phyloP scores from a whole-genome alignment of 2,113 vertebrate species.

The Melanocharis versteri region DNA sequence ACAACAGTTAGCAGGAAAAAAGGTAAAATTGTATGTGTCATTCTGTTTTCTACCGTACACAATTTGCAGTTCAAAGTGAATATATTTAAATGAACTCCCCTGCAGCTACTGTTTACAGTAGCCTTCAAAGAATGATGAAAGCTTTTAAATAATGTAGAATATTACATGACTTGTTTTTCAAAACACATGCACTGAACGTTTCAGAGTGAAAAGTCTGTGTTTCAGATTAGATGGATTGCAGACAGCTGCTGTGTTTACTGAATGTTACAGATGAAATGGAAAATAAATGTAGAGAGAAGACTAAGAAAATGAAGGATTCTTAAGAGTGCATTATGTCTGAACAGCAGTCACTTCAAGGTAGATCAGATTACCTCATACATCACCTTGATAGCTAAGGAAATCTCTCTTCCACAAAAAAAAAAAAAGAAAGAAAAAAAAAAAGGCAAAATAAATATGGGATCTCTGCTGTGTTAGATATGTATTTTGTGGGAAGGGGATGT shows the following conservation, averaged over 20 bases:
- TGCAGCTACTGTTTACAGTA: conserved; percentile 59
- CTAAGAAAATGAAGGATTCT: background rate
- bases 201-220: conserved; percentile 16
- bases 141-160: conserved; percentile 58
- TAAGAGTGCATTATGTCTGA: background rate
- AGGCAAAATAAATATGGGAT: background rate
- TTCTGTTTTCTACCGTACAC: conserved; percentile 54
- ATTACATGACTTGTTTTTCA: conserved; percentile 34
- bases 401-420: background rate
- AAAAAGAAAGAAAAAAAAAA: no score
- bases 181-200: conserved; percentile 22
- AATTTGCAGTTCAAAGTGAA: conserved; percentile 69
- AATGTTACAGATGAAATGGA: conserved; percentile 9
- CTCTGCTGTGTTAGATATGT: background rate
- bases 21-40: conserved; percentile 50
- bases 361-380: background rate
- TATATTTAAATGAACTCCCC: conserved; percentile 62
- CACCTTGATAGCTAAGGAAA: background rate
- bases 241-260: conserved; percentile 36
- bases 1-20: conserved; percentile 56
- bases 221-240: conserved; percentile 45
- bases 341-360: background rate
- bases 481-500: background rate
- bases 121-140: conserved; percentile 59
- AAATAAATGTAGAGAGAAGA: background rate